phyloP scores from a whole-genome alignment of 1,140 invertebrate species.

The Hylyphantes graminicola region DNA sequence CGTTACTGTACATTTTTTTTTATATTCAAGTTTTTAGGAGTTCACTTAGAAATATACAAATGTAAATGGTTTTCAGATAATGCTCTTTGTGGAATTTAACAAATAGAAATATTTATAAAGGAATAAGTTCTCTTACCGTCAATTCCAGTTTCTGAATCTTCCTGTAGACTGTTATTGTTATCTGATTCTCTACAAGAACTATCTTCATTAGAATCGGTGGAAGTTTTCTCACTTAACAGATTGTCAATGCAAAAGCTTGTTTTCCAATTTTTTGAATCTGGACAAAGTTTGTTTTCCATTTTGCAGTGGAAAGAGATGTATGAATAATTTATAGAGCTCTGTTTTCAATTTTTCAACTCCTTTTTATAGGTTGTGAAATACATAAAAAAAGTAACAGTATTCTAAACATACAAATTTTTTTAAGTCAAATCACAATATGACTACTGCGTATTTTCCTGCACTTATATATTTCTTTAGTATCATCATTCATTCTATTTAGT shows the following conservation, averaged over 20 bases:
- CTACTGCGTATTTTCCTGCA: no score
- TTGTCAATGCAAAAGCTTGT: slow-evolving; percentile 53
- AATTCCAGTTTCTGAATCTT: slow-evolving; percentile 19
- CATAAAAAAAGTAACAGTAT: no score
- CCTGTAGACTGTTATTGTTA: neutral
- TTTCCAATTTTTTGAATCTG: slow-evolving; percentile 34
- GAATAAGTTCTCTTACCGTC: slow-evolving; percentile 14
- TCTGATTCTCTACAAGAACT: neutral
- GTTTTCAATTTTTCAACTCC: neutral
- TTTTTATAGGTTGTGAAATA: neutral
- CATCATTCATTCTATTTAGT: no score
- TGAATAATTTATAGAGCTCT: neutral
- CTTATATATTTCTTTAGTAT: no score
- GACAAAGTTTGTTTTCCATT: slow-evolving; percentile 17
- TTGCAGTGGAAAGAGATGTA: neutral
- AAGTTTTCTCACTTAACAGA: slow-evolving; percentile 4
- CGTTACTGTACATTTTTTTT: no score
- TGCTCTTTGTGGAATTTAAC: no score
- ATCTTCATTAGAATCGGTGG: neutral
- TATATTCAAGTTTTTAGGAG: no score
- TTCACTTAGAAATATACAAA: no score
- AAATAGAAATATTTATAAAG: no score
- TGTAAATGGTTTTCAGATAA: no score
- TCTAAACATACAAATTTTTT: no score
- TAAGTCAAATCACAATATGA: no score